phyloP scores from a whole-genome alignment of 2,888 invertebrate species.

The Rhagonycha lutea region DNA sequence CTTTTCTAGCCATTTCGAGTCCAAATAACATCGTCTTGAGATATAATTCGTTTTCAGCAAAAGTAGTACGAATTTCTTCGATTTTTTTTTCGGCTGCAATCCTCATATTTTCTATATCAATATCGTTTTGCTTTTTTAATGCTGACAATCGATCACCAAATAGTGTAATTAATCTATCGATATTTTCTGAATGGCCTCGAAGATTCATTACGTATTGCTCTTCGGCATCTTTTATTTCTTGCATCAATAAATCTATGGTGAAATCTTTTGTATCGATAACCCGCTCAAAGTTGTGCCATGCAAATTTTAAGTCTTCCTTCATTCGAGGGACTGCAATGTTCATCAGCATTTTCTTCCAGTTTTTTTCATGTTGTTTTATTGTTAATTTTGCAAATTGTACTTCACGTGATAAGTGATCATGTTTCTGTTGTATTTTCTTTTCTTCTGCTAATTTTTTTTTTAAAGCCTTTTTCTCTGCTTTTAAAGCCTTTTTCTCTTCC shows the following conservation, averaged over 20 bases:
- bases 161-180: constrained; percentile 49
- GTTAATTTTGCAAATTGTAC: constrained; percentile 50
- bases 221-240: constrained; percentile 51
- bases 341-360: constrained; percentile 53
- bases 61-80: constrained; percentile 55
- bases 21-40: constrained; percentile 57
- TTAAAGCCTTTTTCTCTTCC: constrained; percentile 37
- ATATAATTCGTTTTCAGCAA: constrained; percentile 57
- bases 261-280: constrained; percentile 56
- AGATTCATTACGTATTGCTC: constrained; percentile 52
- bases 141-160: constrained; percentile 48
- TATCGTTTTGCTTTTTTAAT: constrained; percentile 44
- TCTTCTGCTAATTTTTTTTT: constrained; percentile 40
- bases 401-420: constrained; percentile 51
- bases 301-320: constrained; percentile 50
- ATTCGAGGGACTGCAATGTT: constrained; percentile 52
- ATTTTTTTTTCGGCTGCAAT: constrained; percentile 56
- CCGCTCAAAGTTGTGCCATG: constrained; percentile 56
- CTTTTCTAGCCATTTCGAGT: constrained; percentile 54
- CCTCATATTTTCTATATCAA: constrained; percentile 46
- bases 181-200: constrained; percentile 49
- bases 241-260: constrained; percentile 51
- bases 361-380: constrained; percentile 43
- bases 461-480: constrained; percentile 38
- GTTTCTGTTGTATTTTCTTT: constrained; percentile 41